phyloP scores from a whole-genome alignment of 2,797 vertebrate species.

The Cyclopterus lumpus region DNA sequence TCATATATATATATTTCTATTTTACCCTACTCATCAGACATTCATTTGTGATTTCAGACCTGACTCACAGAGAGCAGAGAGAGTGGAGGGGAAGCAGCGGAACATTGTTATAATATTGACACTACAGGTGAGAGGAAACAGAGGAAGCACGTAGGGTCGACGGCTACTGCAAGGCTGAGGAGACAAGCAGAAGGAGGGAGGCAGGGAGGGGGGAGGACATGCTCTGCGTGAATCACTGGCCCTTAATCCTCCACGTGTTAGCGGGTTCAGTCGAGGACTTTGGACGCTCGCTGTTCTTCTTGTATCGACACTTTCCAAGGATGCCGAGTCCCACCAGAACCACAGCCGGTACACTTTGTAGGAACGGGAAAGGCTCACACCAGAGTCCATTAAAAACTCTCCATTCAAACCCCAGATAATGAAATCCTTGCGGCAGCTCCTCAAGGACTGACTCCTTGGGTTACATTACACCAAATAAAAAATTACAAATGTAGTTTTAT shows the following conservation, averaged over 20 bases:
- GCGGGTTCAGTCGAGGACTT: not conserved
- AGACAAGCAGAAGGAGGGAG: constrained; percentile 5
- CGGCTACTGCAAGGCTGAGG: constrained; percentile 11
- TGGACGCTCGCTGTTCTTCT: not conserved
- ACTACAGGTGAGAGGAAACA: constrained; percentile 37
- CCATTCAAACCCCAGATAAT: constrained; percentile 13
- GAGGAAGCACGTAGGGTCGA: constrained; percentile 17
- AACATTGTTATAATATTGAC: constrained; percentile 22
- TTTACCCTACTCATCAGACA: not conserved
- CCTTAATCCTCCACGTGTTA: constrained; percentile 18
- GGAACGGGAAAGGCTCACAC: not conserved
- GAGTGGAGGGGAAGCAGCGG: not conserved
- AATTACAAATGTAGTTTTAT: constrained; percentile 11
- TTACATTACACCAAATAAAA: constrained; percentile 13
- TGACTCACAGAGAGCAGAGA: constrained; percentile 19
- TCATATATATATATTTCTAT: not conserved
- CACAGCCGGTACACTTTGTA: not conserved
- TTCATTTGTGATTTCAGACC: not conserved
- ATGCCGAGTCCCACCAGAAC: not conserved
- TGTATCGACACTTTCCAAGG: not conserved
- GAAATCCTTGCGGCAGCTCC: constrained; percentile 4
- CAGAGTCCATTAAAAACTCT: constrained; percentile 7
- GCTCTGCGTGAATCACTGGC: constrained; percentile 16
- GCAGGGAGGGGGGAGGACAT: not conserved
- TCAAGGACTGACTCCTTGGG: constrained; percentile 5